Percentiles rank a stretch among this genome's conserved stretches.
Evolutionary conservation across 1,140 invertebrate genomes (phyloP).

Genomic region (Trichogramma pretiosum): DNA sequence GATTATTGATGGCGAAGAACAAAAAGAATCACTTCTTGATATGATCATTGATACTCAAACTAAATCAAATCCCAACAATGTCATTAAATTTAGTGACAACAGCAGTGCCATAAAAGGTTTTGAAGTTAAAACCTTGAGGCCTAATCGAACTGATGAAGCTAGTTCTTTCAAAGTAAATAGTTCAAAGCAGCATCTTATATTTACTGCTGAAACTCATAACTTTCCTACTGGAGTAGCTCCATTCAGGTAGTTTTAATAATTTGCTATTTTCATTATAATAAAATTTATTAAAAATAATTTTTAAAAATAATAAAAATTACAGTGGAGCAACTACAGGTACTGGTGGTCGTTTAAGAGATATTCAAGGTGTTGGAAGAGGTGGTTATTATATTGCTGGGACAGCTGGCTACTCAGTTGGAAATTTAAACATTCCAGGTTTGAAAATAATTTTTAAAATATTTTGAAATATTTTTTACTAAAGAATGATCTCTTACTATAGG

Average conservation of each 20-base stretch:
- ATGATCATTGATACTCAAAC: slow-evolving; percentile 89
- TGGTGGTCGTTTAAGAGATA: slow-evolving; percentile 88
- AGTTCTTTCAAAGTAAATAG: slow-evolving; percentile 54
- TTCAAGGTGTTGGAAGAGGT: slow-evolving; percentile 86
- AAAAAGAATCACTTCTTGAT: slow-evolving; percentile 76
- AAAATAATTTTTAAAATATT: no score
- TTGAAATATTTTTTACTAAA: slow-evolving; percentile 7
- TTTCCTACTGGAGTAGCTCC: slow-evolving; percentile 93
- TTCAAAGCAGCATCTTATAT: slow-evolving; percentile 82
- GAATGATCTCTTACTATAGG: slow-evolving; percentile 35
- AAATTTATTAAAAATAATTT: background rate
- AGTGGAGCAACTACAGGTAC: slow-evolving; percentile 96
- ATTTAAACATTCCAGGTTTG: slow-evolving; percentile 84
- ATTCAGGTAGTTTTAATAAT: slow-evolving; percentile 50
- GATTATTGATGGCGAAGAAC: slow-evolving; percentile 70
- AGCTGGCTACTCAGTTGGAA: slow-evolving; percentile 92
- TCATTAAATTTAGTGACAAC: slow-evolving; percentile 97
- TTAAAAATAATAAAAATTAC: slow-evolving; percentile 1
- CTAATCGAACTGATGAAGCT: slow-evolving; percentile 51
- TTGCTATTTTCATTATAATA: background rate
- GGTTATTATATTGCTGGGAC: slow-evolving; percentile 91
- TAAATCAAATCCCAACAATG: slow-evolving; percentile 82
- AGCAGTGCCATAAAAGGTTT: slow-evolving; percentile 91
- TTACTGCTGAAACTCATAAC: slow-evolving; percentile 98
- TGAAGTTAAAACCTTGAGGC: slow-evolving; percentile 55